A percentile compares a stretch with the other conserved stretches of the same genome.
Conservation (phyloP, 2,888 invertebrate genomes). For the Drosophila mulleri region DNA sequence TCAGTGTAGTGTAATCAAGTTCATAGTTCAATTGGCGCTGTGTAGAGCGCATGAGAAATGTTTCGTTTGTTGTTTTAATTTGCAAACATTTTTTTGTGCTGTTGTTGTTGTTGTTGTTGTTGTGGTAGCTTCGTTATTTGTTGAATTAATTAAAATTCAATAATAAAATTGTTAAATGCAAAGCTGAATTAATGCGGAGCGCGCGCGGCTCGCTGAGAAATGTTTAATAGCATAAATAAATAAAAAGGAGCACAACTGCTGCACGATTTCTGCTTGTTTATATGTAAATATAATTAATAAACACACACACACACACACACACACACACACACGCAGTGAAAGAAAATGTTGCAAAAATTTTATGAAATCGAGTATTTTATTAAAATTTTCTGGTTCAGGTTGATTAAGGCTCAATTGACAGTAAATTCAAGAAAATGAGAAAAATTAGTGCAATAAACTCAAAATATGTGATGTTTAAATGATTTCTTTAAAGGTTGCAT, state of each 20-base stretch:
- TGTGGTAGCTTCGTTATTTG: constrained; percentile 46
- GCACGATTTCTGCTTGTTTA: constrained; percentile 63
- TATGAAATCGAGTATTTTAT: constrained; percentile 24
- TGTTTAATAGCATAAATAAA: constrained; percentile 73
- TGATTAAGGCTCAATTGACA: neutral
- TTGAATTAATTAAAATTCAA: constrained; percentile 77
- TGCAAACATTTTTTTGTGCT: neutral
- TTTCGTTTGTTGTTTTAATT: constrained; percentile 36
- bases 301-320: neutral
- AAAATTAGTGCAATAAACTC: too few relatives aligned
- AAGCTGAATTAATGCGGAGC: constrained; percentile 59
- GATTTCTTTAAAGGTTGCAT: too few relatives aligned
- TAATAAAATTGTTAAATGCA: constrained; percentile 69
- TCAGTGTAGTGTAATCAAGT: neutral
- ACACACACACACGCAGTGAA: constrained; percentile 1
- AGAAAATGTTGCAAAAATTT: constrained; percentile 1
- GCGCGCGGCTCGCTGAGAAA: constrained; percentile 21
- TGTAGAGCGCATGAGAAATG: constrained; percentile 18
- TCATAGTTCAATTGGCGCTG: constrained; percentile 2
- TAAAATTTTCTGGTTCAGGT: constrained; percentile 3
- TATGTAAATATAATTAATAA: constrained; percentile 65
- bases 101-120: constrained; percentile 20
- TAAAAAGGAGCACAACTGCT: constrained; percentile 65
- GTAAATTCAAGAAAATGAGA: too few relatives aligned
- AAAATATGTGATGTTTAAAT: too few relatives aligned